phyloP scores from a whole-genome alignment of 2,888 invertebrate species.

The Cerastis rubricosa region DNA sequence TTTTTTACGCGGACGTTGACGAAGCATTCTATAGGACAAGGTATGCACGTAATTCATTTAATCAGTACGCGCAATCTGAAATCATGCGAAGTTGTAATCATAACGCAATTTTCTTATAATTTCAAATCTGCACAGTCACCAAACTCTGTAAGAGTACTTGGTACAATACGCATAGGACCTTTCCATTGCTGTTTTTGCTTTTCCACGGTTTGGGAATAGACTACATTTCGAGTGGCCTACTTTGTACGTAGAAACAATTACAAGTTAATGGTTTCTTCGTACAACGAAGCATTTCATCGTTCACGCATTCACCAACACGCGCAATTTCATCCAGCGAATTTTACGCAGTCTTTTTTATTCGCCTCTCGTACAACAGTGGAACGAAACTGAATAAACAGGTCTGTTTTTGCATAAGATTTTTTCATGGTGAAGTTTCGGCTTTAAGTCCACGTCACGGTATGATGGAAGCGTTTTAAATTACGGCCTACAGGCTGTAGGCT shows the following conservation, averaged over 20 bases:
- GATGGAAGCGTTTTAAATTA: constrained; percentile 77
- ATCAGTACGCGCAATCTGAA: constrained; percentile 55
- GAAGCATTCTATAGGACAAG: constrained; percentile 57
- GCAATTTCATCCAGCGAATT: constrained; percentile 68
- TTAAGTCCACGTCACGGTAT: constrained; percentile 70
- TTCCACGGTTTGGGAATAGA: neutral
- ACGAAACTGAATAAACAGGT: constrained; percentile 81
- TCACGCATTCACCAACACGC: constrained; percentile 67
- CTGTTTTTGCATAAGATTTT: constrained; percentile 77
- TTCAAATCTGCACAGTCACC: constrained; percentile 48
- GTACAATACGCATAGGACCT: neutral
- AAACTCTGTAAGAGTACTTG: constrained; percentile 22
- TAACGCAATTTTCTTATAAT: constrained; percentile 60
- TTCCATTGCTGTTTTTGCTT: constrained; percentile 33
- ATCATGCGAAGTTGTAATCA: constrained; percentile 45
- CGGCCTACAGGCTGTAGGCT: constrained; percentile 67
- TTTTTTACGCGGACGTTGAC: constrained; percentile 63
- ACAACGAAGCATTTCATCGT: constrained; percentile 55
- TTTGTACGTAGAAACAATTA: constrained; percentile 24
- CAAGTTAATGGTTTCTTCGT: too few species aligned
- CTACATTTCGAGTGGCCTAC: constrained; percentile 9
- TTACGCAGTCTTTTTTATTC: constrained; percentile 72
- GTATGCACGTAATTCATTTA: constrained; percentile 58
- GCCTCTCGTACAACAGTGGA: constrained; percentile 72
- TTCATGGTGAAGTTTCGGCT: constrained; percentile 75